These are phyloP conservation scores for Poecile montanus DNA, from an alignment of 2,797 vertebrate genomes.

Conservation along the genomic window DNA sequence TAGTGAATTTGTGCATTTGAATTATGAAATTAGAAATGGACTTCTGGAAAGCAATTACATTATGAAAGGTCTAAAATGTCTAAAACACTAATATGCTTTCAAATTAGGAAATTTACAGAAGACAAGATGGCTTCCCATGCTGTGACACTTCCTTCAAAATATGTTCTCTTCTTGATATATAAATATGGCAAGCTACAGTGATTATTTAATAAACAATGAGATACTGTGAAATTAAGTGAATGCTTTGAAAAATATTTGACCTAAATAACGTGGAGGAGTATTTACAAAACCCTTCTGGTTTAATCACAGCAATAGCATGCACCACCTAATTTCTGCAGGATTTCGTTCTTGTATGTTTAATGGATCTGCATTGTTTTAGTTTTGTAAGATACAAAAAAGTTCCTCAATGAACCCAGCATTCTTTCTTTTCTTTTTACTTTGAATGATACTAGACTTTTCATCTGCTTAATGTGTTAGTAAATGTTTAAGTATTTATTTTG, in stretches of 20 bases:
- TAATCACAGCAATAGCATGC: neutral
- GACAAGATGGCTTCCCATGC: neutral
- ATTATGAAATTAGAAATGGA: neutral
- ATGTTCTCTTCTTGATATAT: neutral
- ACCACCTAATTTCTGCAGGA: neutral
- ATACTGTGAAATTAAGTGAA: neutral
- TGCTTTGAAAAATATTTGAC: neutral
- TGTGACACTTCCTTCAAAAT: neutral
- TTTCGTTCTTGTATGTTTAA: neutral
- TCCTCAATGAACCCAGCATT: neutral
- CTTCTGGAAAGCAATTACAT: neutral
- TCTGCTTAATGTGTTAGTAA: neutral
- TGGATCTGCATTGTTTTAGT: neutral
- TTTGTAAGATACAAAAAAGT: neutral
- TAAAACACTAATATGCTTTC: neutral
- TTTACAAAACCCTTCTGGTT: neutral
- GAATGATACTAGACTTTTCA: neutral
- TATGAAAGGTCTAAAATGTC: neutral
- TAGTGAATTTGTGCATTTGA: neutral
- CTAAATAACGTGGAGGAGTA: neutral
- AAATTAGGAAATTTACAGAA: neutral
- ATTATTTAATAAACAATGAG: neutral
- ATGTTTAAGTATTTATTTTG: neutral
- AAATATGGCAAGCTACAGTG: neutral
- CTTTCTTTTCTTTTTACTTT: neutral